These are phyloP conservation scores for Vollenhovia emeryi DNA, from an alignment of 1,140 invertebrate genomes.

Conservation along the genomic window DNA sequence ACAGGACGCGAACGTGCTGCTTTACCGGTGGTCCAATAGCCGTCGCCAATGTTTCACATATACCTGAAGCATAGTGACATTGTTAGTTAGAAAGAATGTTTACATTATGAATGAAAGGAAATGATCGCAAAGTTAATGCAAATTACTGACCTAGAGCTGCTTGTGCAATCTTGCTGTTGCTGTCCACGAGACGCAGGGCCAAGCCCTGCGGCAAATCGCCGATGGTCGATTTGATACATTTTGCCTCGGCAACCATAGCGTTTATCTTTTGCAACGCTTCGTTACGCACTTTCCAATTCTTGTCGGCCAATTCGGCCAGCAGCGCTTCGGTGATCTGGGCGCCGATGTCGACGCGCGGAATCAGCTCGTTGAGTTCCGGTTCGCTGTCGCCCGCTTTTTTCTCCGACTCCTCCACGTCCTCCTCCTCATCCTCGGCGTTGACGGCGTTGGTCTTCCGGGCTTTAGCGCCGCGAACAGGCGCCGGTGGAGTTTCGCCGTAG, in stretches of 20 bases:
- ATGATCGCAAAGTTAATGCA: not conserved
- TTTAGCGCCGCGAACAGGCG: constrained; percentile 88
- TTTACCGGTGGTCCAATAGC: constrained; percentile 94
- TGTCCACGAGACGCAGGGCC: constrained; percentile 92
- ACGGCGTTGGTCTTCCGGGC: constrained; percentile 60
- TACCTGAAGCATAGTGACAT: constrained; percentile 80
- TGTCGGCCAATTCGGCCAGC: constrained; percentile 94
- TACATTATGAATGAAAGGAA: not conserved
- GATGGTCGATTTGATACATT: constrained; percentile 92
- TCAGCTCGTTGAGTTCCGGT: constrained; percentile 88
- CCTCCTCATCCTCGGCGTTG: constrained; percentile 84
- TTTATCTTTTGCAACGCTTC: constrained; percentile 93
- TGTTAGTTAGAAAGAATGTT: not conserved
- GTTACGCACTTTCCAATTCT: constrained; percentile 97
- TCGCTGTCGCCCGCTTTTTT: constrained; percentile 83
- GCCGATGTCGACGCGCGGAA: constrained; percentile 93
- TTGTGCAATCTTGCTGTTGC: constrained; percentile 96
- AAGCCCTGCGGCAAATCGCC: constrained; percentile 94
- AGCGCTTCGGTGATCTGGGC: constrained; percentile 93
- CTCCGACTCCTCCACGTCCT: constrained; percentile 85
- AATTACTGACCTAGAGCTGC: constrained; percentile 87
- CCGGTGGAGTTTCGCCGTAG: constrained; percentile 89
- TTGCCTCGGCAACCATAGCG: constrained; percentile 90
- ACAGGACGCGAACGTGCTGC: constrained; percentile 91
- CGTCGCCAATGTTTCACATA: constrained; percentile 92